A percentile compares a stretch with the other conserved stretches of the same genome.
Evolutionary conservation across 2,113 vertebrate species (phyloP).

Genomic region (Phaetusa simplex): DNA sequence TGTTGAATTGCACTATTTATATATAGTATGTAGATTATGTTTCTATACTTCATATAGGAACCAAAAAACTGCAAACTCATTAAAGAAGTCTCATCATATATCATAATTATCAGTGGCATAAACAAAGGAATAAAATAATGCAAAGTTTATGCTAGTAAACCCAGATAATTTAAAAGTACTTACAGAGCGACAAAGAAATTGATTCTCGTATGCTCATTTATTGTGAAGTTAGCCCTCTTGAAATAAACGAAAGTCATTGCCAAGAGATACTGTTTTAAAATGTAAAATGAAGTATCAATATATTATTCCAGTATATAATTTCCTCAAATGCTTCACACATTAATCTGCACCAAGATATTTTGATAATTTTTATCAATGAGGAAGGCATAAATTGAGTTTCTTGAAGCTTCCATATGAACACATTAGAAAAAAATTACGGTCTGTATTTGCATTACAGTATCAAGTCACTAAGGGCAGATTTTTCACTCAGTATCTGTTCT

Average conservation of each 20-base stretch:
- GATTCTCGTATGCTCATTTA: slow-evolving; percentile 86
- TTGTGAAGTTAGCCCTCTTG: slow-evolving; percentile 89
- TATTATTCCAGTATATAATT: not conserved
- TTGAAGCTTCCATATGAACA: not conserved
- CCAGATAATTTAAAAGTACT: slow-evolving; percentile 73
- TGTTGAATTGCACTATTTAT: not conserved
- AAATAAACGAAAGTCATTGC: slow-evolving; percentile 99
- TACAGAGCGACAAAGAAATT: slow-evolving; percentile 97
- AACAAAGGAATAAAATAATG: not conserved
- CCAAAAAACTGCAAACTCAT: not conserved
- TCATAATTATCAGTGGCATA: not conserved
- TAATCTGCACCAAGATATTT: not conserved
- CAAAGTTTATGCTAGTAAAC: not conserved
- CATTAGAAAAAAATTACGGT: not conserved
- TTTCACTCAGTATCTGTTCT: not conserved
- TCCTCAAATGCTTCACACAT: not conserved
- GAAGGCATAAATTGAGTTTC: not conserved
- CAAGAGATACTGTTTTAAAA: slow-evolving; percentile 89
- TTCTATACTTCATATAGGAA: not conserved
- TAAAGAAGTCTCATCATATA: not conserved
- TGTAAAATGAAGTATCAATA: slow-evolving; percentile 51
- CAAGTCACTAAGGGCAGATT: not conserved
- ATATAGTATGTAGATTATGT: not conserved
- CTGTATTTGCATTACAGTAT: not conserved
- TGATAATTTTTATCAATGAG: not conserved